These are phyloP conservation scores for Actinia tenebrosa DNA, from an alignment of 64 coral and sea anemone species.

Conservation along the genomic window DNA sequence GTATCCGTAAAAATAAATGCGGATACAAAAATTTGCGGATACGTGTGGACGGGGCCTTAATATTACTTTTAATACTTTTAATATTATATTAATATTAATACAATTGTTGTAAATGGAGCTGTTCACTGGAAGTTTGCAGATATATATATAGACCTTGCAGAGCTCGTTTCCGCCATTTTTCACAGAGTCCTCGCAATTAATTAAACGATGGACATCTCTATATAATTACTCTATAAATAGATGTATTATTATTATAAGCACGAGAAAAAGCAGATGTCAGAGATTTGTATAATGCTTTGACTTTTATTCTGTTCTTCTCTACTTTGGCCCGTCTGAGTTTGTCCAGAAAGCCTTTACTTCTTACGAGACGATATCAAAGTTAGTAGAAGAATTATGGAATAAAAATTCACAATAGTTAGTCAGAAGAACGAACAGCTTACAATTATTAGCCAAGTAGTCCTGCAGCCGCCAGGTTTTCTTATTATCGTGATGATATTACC, in stretches of 20 bases:
- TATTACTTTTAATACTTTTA: no score
- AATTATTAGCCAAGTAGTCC: no score
- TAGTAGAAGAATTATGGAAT: no score
- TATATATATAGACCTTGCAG: constrained; percentile 21
- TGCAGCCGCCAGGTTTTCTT: no score
- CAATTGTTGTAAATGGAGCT: constrained; percentile 10
- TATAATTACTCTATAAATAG: neutral
- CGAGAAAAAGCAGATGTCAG: neutral
- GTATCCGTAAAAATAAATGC: no score
- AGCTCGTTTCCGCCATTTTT: constrained; percentile 22
- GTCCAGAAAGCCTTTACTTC: neutral
- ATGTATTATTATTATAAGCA: no score
- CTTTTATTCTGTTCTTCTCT: neutral
- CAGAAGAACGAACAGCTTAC: no score
- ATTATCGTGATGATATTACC: no score
- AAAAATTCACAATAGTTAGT: no score
- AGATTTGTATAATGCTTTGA: neutral
- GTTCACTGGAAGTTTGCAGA: constrained; percentile 9
- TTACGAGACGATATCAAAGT: neutral
- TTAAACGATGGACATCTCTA: neutral
- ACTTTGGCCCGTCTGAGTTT: neutral
- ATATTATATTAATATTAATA: neutral
- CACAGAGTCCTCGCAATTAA: neutral
- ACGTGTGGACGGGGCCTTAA: no score
- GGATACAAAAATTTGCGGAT: no score